phyloP scores from a whole-genome alignment of 2,113 vertebrate species.

The Motacilla alba region DNA sequence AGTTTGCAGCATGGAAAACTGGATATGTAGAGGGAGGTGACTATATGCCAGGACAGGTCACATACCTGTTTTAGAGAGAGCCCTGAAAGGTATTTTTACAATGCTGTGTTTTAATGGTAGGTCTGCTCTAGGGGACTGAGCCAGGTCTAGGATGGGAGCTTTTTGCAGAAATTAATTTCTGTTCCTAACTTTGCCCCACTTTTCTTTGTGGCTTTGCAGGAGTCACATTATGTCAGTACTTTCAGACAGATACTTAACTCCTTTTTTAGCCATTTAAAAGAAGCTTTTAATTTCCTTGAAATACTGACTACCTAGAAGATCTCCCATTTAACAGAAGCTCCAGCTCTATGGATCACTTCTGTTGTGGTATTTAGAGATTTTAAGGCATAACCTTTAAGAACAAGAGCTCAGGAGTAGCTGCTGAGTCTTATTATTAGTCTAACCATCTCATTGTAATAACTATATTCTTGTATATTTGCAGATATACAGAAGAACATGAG shows the following conservation, averaged over 20 bases:
- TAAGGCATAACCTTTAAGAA: not conserved
- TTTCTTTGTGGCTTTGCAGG: not conserved
- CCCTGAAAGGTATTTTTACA: not conserved
- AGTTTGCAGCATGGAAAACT: not conserved
- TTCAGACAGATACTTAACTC: not conserved
- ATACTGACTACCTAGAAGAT: not conserved
- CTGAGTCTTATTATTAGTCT: not conserved
- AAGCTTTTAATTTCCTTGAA: not conserved
- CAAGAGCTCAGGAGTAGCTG: not conserved
- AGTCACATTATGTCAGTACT: not conserved
- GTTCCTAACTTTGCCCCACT: not conserved
- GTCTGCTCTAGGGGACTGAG: not conserved
- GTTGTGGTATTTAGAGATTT: not conserved
- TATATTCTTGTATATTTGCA: not conserved
- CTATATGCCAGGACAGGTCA: not conserved
- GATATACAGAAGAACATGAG: not conserved
- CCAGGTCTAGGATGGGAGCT: rapidly evolving
- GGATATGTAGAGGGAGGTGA: not conserved
- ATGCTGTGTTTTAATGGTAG: not conserved
- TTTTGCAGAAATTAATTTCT: not conserved
- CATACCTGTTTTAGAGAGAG: not conserved
- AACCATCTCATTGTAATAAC: not conserved
- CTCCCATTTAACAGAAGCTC: not conserved
- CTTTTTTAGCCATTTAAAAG: not conserved
- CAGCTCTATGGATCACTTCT: not conserved